Evolutionary conservation across 2,888 invertebrate species (phyloP).

Genomic region (Agrochola lychnidis): DNA sequence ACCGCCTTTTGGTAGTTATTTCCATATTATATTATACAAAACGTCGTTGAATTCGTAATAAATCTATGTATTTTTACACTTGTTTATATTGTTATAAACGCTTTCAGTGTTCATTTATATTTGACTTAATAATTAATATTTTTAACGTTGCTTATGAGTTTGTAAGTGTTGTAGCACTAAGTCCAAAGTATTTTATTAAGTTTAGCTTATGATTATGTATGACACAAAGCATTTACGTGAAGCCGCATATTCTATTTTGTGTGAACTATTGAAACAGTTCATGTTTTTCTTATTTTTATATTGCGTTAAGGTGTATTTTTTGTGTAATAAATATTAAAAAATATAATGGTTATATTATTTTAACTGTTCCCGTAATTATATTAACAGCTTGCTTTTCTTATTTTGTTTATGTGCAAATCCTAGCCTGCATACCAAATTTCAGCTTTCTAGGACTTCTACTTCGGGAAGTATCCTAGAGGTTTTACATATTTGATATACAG

Average conservation of each 20-base stretch:
- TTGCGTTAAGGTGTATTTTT: conserved; percentile 59
- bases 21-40: conserved; percentile 53
- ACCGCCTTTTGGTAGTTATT: conserved; percentile 41
- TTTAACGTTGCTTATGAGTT: conserved; percentile 64
- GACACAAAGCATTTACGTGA: conserved; percentile 47
- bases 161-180: conserved; percentile 49
- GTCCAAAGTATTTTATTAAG: conserved; percentile 42
- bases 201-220: conserved; percentile 50
- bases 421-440: no score
- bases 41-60: conserved; percentile 49
- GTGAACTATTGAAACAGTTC: conserved; percentile 36
- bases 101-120: conserved; percentile 54
- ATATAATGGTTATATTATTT: not conserved
- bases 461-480: no score
- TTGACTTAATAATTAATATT: conserved; percentile 51
- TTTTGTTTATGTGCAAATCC: no score
- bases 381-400: not conserved
- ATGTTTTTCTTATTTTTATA: conserved; percentile 59
- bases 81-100: conserved; percentile 57
- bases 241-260: conserved; percentile 38
- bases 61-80: conserved; percentile 62
- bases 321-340: conserved; percentile 52
- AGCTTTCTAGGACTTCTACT: no score
- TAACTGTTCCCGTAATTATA: not conserved
- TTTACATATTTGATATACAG: no score